Percentiles rank a stretch among this genome's conserved stretches.
phyloP scores from a whole-genome alignment of 2,888 invertebrate genomes.

The Thecocarcelia acutangulata region DNA sequence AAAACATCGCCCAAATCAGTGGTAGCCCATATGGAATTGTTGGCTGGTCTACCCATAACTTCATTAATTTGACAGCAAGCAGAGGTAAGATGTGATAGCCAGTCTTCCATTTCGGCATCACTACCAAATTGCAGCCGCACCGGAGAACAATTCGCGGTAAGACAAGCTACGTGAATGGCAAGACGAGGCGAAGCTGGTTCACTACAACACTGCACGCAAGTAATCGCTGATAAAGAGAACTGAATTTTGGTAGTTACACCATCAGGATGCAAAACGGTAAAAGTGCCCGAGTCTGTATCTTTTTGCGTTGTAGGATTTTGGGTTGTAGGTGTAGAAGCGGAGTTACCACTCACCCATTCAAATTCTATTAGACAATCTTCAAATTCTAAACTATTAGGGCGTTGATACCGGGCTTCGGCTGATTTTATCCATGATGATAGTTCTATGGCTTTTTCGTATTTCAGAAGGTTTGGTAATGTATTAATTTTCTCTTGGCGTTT shows the following conservation, averaged over 20 bases:
- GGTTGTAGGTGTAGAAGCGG: slow-evolving; percentile 45
- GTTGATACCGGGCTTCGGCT: slow-evolving; percentile 88
- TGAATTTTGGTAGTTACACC: slow-evolving; percentile 88
- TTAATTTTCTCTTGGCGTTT: slow-evolving; percentile 82
- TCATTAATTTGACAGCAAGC: slow-evolving; percentile 89
- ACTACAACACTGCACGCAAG: slow-evolving; percentile 88
- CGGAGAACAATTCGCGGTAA: slow-evolving; percentile 82
- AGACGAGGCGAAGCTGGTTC: slow-evolving; percentile 91
- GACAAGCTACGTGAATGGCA: slow-evolving; percentile 87
- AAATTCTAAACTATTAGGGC: slow-evolving; percentile 82
- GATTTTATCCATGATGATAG: slow-evolving; percentile 93
- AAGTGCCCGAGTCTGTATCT: slow-evolving; percentile 87
- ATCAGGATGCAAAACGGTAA: slow-evolving; percentile 89
- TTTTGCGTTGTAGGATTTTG: slow-evolving; percentile 79
- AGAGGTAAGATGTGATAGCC: slow-evolving; percentile 90
- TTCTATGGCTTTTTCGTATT: slow-evolving; percentile 90
- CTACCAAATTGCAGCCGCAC: slow-evolving; percentile 90
- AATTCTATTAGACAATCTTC: slow-evolving; percentile 91
- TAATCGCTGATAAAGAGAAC: slow-evolving; percentile 89
- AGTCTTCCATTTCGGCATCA: slow-evolving; percentile 93
- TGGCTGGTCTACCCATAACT: slow-evolving; percentile 86
- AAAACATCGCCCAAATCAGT: slow-evolving; percentile 91
- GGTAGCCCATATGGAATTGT: slow-evolving; percentile 89
- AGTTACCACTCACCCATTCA: slow-evolving; percentile 87
- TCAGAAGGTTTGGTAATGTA: slow-evolving; percentile 82